These are phyloP conservation scores for Meloidogyne floridensis DNA, from an alignment of 1,140 invertebrate species.

Conservation along the genomic window DNA sequence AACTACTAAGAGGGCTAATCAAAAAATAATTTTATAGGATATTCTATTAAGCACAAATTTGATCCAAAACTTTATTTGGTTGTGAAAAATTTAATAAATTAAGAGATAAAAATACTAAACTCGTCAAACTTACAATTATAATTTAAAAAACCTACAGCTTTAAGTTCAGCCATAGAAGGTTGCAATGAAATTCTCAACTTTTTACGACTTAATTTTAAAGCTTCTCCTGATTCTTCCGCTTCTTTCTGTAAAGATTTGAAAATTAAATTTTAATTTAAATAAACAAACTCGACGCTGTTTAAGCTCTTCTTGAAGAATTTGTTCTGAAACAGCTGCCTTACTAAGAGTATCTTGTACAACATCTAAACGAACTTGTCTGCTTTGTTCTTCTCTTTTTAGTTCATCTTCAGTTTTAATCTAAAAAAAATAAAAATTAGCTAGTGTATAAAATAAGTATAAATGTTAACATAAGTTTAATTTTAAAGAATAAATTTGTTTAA, in stretches of 20 bases:
- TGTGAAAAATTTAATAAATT: too few species aligned
- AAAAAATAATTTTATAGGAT: too few species aligned
- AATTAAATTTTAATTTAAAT: slow-evolving; percentile 23
- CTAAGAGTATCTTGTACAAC: slow-evolving; percentile 44
- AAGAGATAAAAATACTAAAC: too few species aligned
- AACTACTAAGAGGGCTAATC: too few species aligned
- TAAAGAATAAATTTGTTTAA: background rate
- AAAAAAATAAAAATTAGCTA: slow-evolving; percentile 18
- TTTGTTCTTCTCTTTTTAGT: slow-evolving; percentile 38
- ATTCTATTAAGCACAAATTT: too few species aligned
- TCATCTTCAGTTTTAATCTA: slow-evolving; percentile 49
- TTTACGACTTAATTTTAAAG: slow-evolving; percentile 53
- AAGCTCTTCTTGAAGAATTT: slow-evolving; percentile 61
- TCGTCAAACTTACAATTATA: too few species aligned
- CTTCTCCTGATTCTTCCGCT: slow-evolving; percentile 54
- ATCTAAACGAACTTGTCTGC: slow-evolving; percentile 36
- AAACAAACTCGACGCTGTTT: slow-evolving; percentile 49
- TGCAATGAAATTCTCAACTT: slow-evolving; percentile 61
- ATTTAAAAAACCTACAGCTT: slow-evolving; percentile 50
- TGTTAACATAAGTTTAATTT: too few species aligned
- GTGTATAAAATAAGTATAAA: background rate
- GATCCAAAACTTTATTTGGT: too few species aligned
- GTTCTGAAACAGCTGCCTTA: slow-evolving; percentile 55
- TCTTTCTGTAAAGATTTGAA: slow-evolving; percentile 48
- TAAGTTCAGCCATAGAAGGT: slow-evolving; percentile 61